Evolutionary conservation across 2,888 invertebrate genomes (phyloP).

Genomic region (Sesia bembeciformis): DNA sequence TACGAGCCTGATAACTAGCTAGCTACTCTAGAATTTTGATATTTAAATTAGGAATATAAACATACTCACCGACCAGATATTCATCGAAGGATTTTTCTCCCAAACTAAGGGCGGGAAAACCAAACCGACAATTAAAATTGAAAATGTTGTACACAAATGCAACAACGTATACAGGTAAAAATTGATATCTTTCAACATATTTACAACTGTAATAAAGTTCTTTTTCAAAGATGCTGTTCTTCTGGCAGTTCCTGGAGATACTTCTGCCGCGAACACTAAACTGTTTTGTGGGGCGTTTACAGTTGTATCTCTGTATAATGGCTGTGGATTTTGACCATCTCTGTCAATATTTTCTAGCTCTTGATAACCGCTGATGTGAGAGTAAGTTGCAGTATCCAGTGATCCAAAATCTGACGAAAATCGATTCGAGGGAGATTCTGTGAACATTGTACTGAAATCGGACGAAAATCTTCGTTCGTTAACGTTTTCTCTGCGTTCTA

Average conservation of each 20-base stretch:
- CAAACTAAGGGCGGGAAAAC: conserved; percentile 71
- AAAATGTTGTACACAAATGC: conserved; percentile 69
- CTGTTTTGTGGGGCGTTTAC: conserved; percentile 52
- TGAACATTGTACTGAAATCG: conserved; percentile 40
- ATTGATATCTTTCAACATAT: conserved; percentile 55
- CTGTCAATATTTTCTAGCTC: conserved; percentile 60
- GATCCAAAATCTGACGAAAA: conserved; percentile 51
- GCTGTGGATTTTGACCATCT: conserved; percentile 52
- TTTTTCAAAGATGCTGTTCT: conserved; percentile 58
- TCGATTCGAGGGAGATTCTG: conserved; percentile 22
- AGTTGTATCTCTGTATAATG: conserved; percentile 72
- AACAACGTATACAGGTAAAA: conserved; percentile 74
- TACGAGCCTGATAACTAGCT: neutral
- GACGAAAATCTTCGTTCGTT: conserved; percentile 39
- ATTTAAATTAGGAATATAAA: neutral
- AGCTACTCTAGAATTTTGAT: neutral
- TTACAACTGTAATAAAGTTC: conserved; percentile 54
- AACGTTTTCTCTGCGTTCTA: conserved; percentile 38
- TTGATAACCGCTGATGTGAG: conserved; percentile 43
- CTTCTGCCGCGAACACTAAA: conserved; percentile 47
- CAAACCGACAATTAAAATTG: conserved; percentile 63
- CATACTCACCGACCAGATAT: conserved; percentile 56
- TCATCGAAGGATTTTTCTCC: conserved; percentile 49
- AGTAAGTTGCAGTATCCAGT: conserved; percentile 37
- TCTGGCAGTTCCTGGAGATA: conserved; percentile 51